Percentiles rank a stretch among this genome's conserved stretches.
These are phyloP conservation scores for Malurus splendens DNA, from an alignment of 2,797 vertebrate genomes.

Conservation along the genomic window DNA sequence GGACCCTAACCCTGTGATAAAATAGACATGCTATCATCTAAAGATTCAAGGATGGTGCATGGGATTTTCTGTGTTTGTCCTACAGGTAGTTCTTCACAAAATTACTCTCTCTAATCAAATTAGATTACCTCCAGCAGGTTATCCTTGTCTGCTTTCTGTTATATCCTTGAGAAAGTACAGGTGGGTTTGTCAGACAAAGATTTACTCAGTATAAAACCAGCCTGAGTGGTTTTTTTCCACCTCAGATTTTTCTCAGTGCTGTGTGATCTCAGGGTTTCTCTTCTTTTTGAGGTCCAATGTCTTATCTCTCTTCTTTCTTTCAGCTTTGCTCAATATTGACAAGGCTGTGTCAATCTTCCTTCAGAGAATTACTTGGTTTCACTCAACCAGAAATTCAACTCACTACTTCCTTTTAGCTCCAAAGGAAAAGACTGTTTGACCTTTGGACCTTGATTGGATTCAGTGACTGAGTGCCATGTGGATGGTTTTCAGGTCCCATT, in stretches of 20 bases:
- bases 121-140: background rate
- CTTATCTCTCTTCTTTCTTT: background rate
- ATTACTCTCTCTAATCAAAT: background rate
- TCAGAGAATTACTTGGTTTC: background rate
- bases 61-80: background rate
- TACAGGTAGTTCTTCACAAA: background rate
- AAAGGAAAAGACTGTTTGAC: background rate
- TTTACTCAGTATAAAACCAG: background rate
- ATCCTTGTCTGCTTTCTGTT: background rate
- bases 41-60: background rate
- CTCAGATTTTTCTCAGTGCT: background rate
- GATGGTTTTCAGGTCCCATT: background rate
- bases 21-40: background rate
- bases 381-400: background rate
- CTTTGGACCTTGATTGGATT: background rate
- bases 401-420: background rate
- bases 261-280: background rate
- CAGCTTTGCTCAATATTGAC: background rate
- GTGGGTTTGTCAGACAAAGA: background rate
- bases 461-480: background rate
- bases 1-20: background rate
- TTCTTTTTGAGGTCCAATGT: background rate
- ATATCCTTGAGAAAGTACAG: constrained; percentile 14
- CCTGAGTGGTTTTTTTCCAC: constrained; percentile 4
- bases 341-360: background rate